A percentile compares a stretch with the other conserved stretches of the same genome.
phyloP scores from a whole-genome alignment of 2,797 vertebrate genomes.

The Pygocentrus nattereri region DNA sequence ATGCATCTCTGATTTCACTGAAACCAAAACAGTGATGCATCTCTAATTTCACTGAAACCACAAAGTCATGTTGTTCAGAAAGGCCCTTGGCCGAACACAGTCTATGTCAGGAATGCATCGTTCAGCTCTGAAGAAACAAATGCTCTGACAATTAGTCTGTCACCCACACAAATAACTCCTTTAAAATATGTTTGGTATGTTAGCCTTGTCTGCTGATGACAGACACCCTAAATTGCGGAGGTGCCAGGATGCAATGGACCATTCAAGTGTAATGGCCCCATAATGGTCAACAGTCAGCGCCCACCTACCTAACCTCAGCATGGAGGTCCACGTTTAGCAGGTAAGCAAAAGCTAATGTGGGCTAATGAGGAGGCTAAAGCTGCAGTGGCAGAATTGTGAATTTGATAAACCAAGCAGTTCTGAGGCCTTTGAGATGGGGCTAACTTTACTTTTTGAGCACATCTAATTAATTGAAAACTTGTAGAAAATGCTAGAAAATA shows the following conservation, averaged over 20 bases:
- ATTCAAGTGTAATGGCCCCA: neutral
- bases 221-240: neutral
- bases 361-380: constrained; percentile 11
- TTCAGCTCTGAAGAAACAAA: neutral
- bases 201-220: neutral
- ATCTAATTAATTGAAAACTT: neutral
- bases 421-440: neutral
- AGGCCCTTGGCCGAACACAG: neutral
- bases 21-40: constrained; percentile 14
- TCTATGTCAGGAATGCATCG: neutral
- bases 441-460: too few relatives aligned
- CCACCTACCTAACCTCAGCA: constrained; percentile 35
- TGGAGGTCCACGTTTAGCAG: constrained; percentile 11
- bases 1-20: constrained; percentile 29
- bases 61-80: neutral
- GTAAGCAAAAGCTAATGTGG: constrained; percentile 27
- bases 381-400: constrained; percentile 14
- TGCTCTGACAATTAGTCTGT: neutral
- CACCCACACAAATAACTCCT: neutral
- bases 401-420: neutral
- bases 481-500: neutral
- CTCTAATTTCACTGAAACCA: constrained; percentile 37
- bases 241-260: neutral
- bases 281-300: constrained; percentile 11
- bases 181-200: neutral